Base-by-base conservation (phyloP, 1,140 invertebrate species). In the Alviniconcha marisindica region DNA sequence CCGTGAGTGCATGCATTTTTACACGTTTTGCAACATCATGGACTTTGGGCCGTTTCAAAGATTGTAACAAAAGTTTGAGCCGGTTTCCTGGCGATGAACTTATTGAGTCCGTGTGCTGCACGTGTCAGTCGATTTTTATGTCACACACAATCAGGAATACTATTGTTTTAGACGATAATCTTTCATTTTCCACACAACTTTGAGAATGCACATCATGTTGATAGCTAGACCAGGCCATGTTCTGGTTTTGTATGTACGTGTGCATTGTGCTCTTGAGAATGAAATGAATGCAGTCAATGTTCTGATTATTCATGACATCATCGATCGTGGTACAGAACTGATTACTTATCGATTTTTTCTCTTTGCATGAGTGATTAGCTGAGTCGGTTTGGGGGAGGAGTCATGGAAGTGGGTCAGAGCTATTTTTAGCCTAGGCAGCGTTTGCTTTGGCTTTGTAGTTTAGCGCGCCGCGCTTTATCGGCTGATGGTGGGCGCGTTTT, bases 351-450 rank as follows among this genome's bases (percentile, higher is more conserved):
- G 60, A 63, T 63, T 31, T 24, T n/a, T 31, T 24, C 28, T 63
- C 60, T 63, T 31, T 63, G 60, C 60, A n/a, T 63, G 60, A 63
- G 60, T 63, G 60, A 63, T 63, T 63, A 63, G 10, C 60, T 4
- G 21, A 63, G 21, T 31, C 21, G 28, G 60, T 63, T 48, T 48
- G 73, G 40, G 73, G 73, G 73, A 48, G 73, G 73, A 76, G 73
- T 76, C n/a, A 76, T 38, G 60, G 56, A 80, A 24, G 28, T 36
- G 60, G 78, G 54, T 69, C 33, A 40, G 38, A 60, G 56, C 60
- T 69, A 69, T 80, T 80, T 80, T 80, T 80, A 80, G 56, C 78
- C 10, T 1, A 15, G 40, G 73, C 73, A 31, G 73, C 73, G 18
- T 40, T 38, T 28, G 40, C 73, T 76, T 33, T 40, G 18, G 73